phyloP scores from a whole-genome alignment of 2,113 vertebrate species.

The Platichthys stellatus region DNA sequence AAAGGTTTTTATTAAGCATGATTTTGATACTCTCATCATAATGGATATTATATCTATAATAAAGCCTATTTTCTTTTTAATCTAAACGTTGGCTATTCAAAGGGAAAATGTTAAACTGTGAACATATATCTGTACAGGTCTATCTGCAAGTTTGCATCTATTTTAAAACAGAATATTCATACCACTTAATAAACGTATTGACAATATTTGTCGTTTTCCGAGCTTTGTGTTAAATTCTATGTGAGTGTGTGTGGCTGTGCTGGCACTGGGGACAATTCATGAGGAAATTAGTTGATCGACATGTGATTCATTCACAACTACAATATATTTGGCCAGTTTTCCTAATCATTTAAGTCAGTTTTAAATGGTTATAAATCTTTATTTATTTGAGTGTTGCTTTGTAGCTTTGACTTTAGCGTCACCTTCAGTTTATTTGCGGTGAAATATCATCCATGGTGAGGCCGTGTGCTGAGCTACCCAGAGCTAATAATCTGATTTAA shows the following conservation, averaged over 20 bases:
- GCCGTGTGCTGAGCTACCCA: too few relatives aligned
- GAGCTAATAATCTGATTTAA: too few relatives aligned
- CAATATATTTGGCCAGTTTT: neutral
- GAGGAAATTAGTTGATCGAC: neutral
- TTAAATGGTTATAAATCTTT: too few relatives aligned
- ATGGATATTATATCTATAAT: slow-evolving; percentile 85
- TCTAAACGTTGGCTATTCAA: slow-evolving; percentile 87
- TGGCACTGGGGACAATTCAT: neutral
- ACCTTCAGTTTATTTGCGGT: too few relatives aligned
- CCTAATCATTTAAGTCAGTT: neutral
- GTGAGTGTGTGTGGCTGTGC: neutral
- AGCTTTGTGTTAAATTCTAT: slow-evolving; percentile 21
- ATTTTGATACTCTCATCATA: slow-evolving; percentile 78
- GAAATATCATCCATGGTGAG: too few relatives aligned
- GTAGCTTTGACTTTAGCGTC: too few relatives aligned
- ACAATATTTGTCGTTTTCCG: slow-evolving; percentile 61
- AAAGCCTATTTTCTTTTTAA: slow-evolving; percentile 80
- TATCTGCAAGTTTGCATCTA: slow-evolving; percentile 85
- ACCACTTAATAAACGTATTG: slow-evolving; percentile 90
- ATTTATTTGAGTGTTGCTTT: too few relatives aligned
- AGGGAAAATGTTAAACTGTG: slow-evolving; percentile 96
- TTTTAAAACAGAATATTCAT: slow-evolving; percentile 84
- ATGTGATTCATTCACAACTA: neutral
- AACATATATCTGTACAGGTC: slow-evolving; percentile 92
- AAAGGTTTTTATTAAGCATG: slow-evolving; percentile 89